Percentiles rank a stretch among this genome's conserved stretches.
Conservation (phyloP, 2,797 vertebrate species). For the Gobionotothen gibberifrons region DNA sequence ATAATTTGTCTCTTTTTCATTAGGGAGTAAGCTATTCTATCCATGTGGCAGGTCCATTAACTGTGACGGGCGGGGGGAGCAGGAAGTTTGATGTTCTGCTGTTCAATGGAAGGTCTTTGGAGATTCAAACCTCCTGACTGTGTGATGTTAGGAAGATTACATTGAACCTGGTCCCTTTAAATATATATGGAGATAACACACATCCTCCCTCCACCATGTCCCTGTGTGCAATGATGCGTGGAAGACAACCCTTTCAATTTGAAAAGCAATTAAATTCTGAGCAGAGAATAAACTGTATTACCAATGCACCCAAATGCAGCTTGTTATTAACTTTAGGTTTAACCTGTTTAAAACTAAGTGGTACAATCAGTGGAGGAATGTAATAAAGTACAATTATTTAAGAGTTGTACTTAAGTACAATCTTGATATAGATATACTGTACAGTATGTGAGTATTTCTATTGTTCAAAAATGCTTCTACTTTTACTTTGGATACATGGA, state of each 20-base stretch:
- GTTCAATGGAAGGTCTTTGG: neutral
- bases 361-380: too few relatives aligned
- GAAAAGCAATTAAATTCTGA: constrained; percentile 64
- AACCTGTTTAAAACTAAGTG: neutral
- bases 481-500: too few relatives aligned
- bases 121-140: constrained; percentile 22
- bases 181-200: constrained; percentile 20
- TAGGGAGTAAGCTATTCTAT: constrained; percentile 17
- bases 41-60: constrained; percentile 54
- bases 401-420: too few relatives aligned
- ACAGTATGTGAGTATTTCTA: too few relatives aligned
- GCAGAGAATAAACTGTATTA: constrained; percentile 22
- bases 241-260: constrained; percentile 61
- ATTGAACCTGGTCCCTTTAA: constrained; percentile 6
- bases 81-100: constrained; percentile 29
- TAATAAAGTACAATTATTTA: too few relatives aligned
- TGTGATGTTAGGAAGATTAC: constrained; percentile 20
- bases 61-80: constrained; percentile 15
- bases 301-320: constrained; percentile 5
- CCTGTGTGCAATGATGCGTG: constrained; percentile 15
- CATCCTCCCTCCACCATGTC: constrained; percentile 17
- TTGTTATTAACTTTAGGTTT: constrained; percentile 22
- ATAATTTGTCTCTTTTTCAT: constrained; percentile 47
- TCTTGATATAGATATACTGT: too few relatives aligned
- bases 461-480: too few relatives aligned